phyloP scores from a whole-genome alignment of 2,888 invertebrate species.

The Heteromyza rotundicornis region DNA sequence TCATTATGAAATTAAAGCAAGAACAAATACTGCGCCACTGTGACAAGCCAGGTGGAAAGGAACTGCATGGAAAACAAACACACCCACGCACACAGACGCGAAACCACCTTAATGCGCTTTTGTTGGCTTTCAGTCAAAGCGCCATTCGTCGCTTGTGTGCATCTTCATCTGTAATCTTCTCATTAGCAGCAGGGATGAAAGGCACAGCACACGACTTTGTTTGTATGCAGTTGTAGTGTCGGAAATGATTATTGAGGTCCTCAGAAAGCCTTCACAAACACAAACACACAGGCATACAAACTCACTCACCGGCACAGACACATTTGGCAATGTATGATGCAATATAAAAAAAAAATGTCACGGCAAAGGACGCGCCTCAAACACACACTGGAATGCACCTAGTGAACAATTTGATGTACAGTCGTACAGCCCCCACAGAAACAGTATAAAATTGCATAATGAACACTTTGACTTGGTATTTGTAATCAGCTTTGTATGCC shows the following conservation, averaged over 20 bases:
- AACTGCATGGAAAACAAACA: too few relatives aligned
- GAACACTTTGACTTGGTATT: background rate
- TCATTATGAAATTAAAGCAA: too few relatives aligned
- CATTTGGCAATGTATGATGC: too few relatives aligned
- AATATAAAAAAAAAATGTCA: too few relatives aligned
- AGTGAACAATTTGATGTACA: background rate
- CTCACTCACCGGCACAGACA: background rate
- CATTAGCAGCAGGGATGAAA: slow-evolving; percentile 7
- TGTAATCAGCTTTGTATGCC: background rate
- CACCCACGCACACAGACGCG: too few relatives aligned
- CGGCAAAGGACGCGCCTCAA: too few relatives aligned
- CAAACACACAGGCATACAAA: background rate
- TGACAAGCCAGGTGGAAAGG: too few relatives aligned
- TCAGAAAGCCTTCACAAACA: background rate
- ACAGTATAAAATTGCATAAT: slow-evolving; percentile 3
- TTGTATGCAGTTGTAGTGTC: background rate
- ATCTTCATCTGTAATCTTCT: too few relatives aligned
- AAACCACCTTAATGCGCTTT: too few relatives aligned
- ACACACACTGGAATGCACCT: background rate
- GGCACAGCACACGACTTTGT: background rate
- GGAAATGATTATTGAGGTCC: slow-evolving; percentile 1
- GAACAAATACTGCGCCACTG: too few relatives aligned
- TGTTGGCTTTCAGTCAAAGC: too few relatives aligned
- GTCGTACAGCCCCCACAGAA: background rate
- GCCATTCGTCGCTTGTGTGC: background rate